These are phyloP conservation scores for Lepilemur ruficaudatus DNA, from an alignment of 2,797 vertebrate species.

Conservation along the genomic window DNA sequence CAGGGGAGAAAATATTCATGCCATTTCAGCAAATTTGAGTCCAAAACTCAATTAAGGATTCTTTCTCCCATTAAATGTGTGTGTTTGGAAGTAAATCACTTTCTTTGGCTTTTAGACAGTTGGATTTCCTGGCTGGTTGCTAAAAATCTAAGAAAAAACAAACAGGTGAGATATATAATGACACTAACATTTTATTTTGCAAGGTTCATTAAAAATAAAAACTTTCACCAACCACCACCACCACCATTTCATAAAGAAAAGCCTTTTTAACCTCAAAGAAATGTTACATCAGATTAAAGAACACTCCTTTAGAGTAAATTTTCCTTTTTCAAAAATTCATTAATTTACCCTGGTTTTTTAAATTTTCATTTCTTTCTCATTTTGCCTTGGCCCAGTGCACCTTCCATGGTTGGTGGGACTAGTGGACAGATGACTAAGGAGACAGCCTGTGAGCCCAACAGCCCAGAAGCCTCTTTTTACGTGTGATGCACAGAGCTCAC, in stretches of 20 bases:
- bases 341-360: not conserved
- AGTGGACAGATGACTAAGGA: not conserved
- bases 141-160: not conserved
- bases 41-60: not conserved
- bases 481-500: not conserved
- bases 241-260: constrained; percentile 16
- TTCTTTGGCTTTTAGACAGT: not conserved
- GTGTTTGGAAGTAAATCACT: not conserved
- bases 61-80: not conserved
- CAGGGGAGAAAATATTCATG: not conserved
- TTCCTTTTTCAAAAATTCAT: not conserved
- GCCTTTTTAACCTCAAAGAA: not conserved
- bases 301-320: not conserved
- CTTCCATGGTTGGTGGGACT: not conserved
- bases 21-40: not conserved
- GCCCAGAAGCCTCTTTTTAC: not conserved
- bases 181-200: not conserved
- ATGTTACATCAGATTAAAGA: not conserved
- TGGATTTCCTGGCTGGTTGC: not conserved
- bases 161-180: not conserved
- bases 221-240: not conserved
- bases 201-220: not conserved
- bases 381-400: not conserved
- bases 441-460: not conserved
- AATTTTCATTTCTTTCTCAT: not conserved